Evolutionary conservation across 2,888 invertebrate genomes (phyloP).

Genomic region (Melanotus villosus): DNA sequence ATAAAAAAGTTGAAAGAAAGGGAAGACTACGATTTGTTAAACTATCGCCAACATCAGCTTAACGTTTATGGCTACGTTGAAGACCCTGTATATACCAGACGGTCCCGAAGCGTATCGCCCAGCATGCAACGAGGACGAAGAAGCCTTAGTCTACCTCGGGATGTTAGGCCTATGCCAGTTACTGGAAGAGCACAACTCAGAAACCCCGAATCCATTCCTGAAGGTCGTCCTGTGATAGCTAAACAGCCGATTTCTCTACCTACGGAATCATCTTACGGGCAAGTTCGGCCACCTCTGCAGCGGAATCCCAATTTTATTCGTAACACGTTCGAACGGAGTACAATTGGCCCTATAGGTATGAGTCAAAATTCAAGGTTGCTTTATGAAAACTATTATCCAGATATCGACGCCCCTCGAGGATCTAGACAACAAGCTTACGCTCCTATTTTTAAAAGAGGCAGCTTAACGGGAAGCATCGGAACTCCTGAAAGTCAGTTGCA

Average conservation of each 20-base stretch:
- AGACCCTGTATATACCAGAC: slow-evolving; percentile 60
- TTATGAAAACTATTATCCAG: slow-evolving; percentile 36
- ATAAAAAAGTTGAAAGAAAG: slow-evolving; percentile 75
- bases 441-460: slow-evolving; percentile 72
- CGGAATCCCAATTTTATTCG: slow-evolving; percentile 56
- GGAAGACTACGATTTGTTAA: slow-evolving; percentile 71
- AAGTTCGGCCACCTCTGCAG: slow-evolving; percentile 37
- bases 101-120: slow-evolving; percentile 69
- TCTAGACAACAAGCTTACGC: slow-evolving; percentile 49
- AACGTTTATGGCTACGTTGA: slow-evolving; percentile 60
- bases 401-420: background rate
- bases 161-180: slow-evolving; percentile 37
- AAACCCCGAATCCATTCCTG: slow-evolving; percentile 49
- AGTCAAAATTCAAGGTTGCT: slow-evolving; percentile 33
- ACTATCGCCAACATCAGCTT: slow-evolving; percentile 58
- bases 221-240: slow-evolving; percentile 47
- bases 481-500: slow-evolving; percentile 63
- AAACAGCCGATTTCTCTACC: slow-evolving; percentile 40
- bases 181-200: slow-evolving; percentile 15
- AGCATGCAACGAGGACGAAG: slow-evolving; percentile 64
- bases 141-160: slow-evolving; percentile 67
- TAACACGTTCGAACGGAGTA: slow-evolving; percentile 56
- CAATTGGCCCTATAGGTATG: slow-evolving; percentile 54
- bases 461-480: slow-evolving; percentile 64
- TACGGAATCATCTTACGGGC: slow-evolving; percentile 10